Conservation (phyloP, 37 sponge, comb jelly and placozoan genomes). For the Halichondria panicea region DNA sequence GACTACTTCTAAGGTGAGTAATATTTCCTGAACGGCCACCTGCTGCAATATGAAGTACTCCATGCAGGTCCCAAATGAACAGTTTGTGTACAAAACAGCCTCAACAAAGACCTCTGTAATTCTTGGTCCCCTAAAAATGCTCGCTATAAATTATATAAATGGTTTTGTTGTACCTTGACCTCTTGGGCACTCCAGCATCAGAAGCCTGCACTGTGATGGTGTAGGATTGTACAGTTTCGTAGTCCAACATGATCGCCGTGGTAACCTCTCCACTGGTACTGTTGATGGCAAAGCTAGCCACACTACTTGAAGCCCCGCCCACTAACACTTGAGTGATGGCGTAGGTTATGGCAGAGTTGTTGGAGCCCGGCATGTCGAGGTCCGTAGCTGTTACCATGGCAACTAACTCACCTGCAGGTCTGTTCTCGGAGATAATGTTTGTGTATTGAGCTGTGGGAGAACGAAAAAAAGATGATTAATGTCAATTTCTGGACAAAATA, state of each 20-base stretch:
- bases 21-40: too few species aligned
- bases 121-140: too few species aligned
- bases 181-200: conserved; percentile 12
- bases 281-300: conserved; percentile 8
- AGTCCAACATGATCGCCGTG: conserved; percentile 31
- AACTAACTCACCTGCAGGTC: not conserved
- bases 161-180: conserved; percentile 14
- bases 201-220: conserved; percentile 22
- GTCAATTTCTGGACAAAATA: not conserved
- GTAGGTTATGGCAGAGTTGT: conserved; percentile 15
- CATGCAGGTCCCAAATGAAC: too few species aligned
- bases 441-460: not conserved
- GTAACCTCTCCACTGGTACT: not conserved
- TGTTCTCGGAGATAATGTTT: not conserved
- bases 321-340: not conserved
- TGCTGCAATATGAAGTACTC: too few species aligned
- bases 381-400: conserved; percentile 24
- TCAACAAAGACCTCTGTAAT: not conserved
- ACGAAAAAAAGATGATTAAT: not conserved
- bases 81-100: too few species aligned
- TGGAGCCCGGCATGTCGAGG: not conserved
- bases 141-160: not conserved
- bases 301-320: not conserved
- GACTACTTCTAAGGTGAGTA: too few species aligned
- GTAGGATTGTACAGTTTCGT: conserved; percentile 20